A percentile compares a stretch with the other conserved stretches of the same genome.
phyloP scores from a whole-genome alignment of 2,888 invertebrate genomes.

The Nephrotoma appendiculata region DNA sequence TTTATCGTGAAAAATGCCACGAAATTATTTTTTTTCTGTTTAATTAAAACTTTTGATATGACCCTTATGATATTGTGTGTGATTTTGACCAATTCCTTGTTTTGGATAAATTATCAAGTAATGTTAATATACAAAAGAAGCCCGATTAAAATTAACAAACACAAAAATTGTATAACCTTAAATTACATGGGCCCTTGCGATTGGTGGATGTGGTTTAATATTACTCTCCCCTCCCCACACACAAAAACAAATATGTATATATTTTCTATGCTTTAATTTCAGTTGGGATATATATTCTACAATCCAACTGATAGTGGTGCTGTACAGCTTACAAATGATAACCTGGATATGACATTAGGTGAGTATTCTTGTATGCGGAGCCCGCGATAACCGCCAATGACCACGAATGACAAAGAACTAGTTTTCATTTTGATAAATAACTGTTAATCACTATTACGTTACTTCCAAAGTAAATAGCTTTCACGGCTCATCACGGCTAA shows the following conservation, averaged over 20 bases:
- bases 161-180: background rate
- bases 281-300: conserved; percentile 39
- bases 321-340: conserved; percentile 62
- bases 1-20: conserved; percentile 1
- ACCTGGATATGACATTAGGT: conserved; percentile 77
- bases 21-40: background rate
- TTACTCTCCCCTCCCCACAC: background rate
- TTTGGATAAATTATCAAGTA: background rate
- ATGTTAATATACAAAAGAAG: background rate
- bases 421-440: background rate
- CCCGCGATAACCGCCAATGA: background rate
- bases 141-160: background rate
- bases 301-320: conserved; percentile 71
- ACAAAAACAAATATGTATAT: background rate
- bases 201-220: background rate
- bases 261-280: conserved; percentile 9
- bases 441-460: background rate
- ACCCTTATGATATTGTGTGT: background rate
- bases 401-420: background rate
- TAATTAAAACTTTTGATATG: background rate
- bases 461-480: background rate
- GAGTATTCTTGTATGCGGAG: conserved; percentile 23
- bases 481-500: no score
- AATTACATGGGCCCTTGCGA: background rate
- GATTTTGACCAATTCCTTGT: background rate